phyloP scores from a whole-genome alignment of 2,888 invertebrate species.

The Ditula angustiorana region DNA sequence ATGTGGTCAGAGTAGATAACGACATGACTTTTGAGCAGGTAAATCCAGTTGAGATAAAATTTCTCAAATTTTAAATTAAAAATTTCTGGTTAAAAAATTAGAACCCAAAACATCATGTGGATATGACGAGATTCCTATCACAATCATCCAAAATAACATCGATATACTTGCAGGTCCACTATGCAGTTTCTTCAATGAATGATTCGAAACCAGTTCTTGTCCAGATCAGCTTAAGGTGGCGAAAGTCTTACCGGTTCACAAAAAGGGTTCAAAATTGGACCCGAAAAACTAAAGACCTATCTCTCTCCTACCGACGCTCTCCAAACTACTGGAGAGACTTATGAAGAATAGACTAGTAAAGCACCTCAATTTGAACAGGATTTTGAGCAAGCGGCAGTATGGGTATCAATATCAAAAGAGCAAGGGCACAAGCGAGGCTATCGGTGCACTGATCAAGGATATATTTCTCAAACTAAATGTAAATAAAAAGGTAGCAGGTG shows the following conservation, averaged over 20 bases:
- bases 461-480: not conserved
- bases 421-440: not conserved
- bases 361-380: not conserved
- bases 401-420: not conserved
- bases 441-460: not conserved
- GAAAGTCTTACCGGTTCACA: not conserved
- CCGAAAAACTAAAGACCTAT: not conserved
- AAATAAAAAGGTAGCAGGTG: not conserved
- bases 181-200: not conserved
- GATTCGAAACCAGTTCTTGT: not conserved
- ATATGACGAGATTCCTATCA: not conserved
- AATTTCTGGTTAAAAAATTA: not conserved
- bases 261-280: not conserved
- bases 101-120: not conserved
- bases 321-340: not conserved
- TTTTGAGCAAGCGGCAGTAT: not conserved
- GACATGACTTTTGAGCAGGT: not conserved
- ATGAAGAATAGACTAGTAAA: not conserved
- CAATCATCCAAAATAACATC: not conserved
- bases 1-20: not conserved
- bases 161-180: not conserved
- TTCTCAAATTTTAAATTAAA: too few relatives aligned
- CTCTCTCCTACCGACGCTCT: not conserved
- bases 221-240: not conserved
- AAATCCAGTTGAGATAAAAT: not conserved